Base-by-base conservation (phyloP, 2,113 vertebrate species). In the Phylloscopus whistleri region DNA sequence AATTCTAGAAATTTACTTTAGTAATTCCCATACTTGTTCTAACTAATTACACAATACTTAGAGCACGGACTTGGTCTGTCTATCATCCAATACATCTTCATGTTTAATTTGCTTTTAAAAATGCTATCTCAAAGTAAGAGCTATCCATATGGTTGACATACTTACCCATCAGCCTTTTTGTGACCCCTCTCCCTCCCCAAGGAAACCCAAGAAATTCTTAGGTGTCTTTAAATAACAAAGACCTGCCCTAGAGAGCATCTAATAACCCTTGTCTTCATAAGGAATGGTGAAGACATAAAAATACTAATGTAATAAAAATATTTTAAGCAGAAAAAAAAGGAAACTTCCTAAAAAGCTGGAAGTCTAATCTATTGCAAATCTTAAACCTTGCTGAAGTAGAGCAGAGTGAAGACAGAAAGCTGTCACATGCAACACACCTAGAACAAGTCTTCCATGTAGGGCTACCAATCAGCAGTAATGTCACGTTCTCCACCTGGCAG, bases 381-480 rank as follows among this genome's bases (percentile, higher is more conserved):
- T 67, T 72, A 68, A 90, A 30, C 6, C 10, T 21, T 72, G 44
- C 6, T 79, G 37, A 87, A 74, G n/a, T 8, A 64, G 41, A 67
- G 30, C 16, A 63, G 33, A 81, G 58, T 10, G 23, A 20, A 73
- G 26, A 76, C 31, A 37, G 26, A 17, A 68, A 80, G 72, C 9
- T 39, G 62, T n/a, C 24, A 33, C 3, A 20, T 9, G 28, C 30
- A 43, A 37, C 96, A 55, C 44, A 98, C 98, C 98, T 81, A 19
- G 80, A 90, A 90, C 83, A 69, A 8, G 72, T 94, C 81, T 89
- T 98, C 98, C 98, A 98, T 1, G 97, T 97, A 1, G 98, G 98
- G 80, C 98, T 98, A 22, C 98, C 98, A 10, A 97, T 92, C 83
- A 98, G 49, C 76, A 98, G 89, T 41, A 98, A n/a, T 0, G 96